Evolutionary conservation across 2,888 invertebrate genomes (phyloP), one percentile per base, ranked within the genome.

Genomic region (Cerastis leucographa): DNA sequence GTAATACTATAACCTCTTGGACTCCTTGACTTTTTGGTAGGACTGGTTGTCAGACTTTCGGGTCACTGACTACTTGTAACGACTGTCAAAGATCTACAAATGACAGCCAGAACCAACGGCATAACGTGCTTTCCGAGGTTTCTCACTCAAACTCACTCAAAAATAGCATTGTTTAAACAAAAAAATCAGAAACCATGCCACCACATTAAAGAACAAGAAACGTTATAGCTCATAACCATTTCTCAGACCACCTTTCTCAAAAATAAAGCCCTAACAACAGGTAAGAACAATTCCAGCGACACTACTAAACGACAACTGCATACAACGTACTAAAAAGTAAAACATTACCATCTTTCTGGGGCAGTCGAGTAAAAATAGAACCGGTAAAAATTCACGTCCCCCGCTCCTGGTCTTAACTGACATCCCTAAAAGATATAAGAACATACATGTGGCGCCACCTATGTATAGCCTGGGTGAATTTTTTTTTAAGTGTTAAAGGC

Each of bases 401-500:
- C 42, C 61, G 29, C 40, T 71, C 12, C 12, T 7, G 22, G 56
- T 51, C 70, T 81, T 85, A 87, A 84, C 80, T 86, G 75, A 74
- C 74, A 76, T 71, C 83, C 74, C 67, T n/a, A 49, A 65, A 46
- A 14, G 64, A 17, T 46, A 54, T 76, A 84, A 35, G 35, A 78
- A 80, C 78, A 87, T 74, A 83, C 74, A 77, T 77, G 76, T 83
- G 70, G 78, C n/a, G 14, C 35, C 44, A 51, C 22, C 35, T 80
- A 49, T 12, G 17, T n/a, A n/a, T 35, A 82, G 11, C 62, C 56
- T 77, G 72, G 83, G 80, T 91, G 91, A 93, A 93, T 94, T 92
- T 93, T 94, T 94, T 92, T 94, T 94, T 91, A 93, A 93, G 93
- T 94, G 93, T 92, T 92, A 93, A 93, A 92, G 92, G 92, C 92